Percentiles rank a stretch among this genome's conserved stretches.
These are phyloP conservation scores for Heliconius hortense DNA, from an alignment of 2,888 invertebrate genomes.

Conservation along the genomic window DNA sequence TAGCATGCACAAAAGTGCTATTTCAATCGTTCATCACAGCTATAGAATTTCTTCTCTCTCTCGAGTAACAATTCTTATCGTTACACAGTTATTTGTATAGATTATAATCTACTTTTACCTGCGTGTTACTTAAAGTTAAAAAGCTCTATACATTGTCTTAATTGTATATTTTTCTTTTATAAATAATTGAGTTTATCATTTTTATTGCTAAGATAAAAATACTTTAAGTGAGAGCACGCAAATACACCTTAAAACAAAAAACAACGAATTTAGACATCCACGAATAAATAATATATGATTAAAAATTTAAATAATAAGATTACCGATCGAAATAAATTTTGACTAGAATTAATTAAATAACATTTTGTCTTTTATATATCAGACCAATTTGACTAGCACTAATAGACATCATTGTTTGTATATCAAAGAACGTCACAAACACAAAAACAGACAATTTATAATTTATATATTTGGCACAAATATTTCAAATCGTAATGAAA, in stretches of 20 bases:
- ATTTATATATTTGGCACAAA: constrained; percentile 73
- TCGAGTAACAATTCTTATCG: constrained; percentile 58
- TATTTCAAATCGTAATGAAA: constrained; percentile 66
- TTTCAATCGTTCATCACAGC: constrained; percentile 76
- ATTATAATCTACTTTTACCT: constrained; percentile 73
- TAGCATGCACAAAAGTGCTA: constrained; percentile 75
- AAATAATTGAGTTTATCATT: constrained; percentile 81
- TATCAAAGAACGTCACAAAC: constrained; percentile 52
- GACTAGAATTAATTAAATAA: constrained; percentile 71
- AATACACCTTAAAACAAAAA: constrained; percentile 53
- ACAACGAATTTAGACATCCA: constrained; percentile 51
- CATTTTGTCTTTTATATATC: constrained; percentile 61
- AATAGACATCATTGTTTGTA: constrained; percentile 58
- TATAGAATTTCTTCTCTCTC: constrained; percentile 72
- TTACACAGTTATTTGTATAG: constrained; percentile 63
- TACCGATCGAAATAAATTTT: constrained; percentile 70
- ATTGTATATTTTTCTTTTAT: constrained; percentile 71
- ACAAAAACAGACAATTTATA: constrained; percentile 56
- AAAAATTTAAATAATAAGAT: constrained; percentile 53
- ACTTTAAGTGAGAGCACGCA: constrained; percentile 68
- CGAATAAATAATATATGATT: constrained; percentile 56
- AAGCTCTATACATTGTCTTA: constrained; percentile 82
- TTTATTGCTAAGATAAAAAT: constrained; percentile 73
- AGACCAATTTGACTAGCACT: constrained; percentile 78
- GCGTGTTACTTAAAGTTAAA: constrained; percentile 77